phyloP scores from a whole-genome alignment of 2,113 vertebrate genomes.

The Rhagologus leucostigma region DNA sequence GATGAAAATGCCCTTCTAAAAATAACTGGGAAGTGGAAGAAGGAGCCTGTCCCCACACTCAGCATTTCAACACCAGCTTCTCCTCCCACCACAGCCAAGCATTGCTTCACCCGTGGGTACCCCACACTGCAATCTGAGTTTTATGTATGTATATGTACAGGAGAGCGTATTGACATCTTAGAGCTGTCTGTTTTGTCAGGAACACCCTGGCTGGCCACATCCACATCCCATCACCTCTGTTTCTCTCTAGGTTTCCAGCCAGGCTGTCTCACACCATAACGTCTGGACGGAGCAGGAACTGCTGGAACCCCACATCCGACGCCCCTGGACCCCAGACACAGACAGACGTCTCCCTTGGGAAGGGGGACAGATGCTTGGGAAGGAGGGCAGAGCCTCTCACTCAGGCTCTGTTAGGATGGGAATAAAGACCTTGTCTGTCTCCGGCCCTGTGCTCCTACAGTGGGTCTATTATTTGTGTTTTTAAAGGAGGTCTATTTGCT shows the following conservation, averaged over 20 bases:
- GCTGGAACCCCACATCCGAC: accelerated
- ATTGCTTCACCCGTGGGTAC: not conserved
- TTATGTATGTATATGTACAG: accelerated
- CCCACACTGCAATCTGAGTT: not conserved
- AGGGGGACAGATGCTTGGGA: not conserved
- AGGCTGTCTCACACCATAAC: not conserved
- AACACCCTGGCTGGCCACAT: not conserved
- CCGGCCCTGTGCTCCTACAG: not conserved
- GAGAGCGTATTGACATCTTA: not conserved
- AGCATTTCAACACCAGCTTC: not conserved
- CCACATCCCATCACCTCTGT: not conserved
- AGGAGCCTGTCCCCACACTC: not conserved
- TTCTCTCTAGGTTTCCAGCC: not conserved
- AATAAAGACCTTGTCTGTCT: slow-evolving; percentile 22
- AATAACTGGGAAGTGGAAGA: not conserved
- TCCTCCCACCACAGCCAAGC: not conserved
- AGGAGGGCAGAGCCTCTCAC: not conserved
- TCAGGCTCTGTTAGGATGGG: not conserved
- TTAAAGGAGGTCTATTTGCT: slow-evolving; percentile 19
- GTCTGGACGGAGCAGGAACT: not conserved
- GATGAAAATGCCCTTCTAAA: not conserved
- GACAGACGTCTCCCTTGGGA: not conserved
- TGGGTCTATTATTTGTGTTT: not conserved
- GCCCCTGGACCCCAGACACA: accelerated
- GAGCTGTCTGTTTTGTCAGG: not conserved